These are phyloP conservation scores for Agrochola lota DNA, from an alignment of 2,888 invertebrate species.

Conservation along the genomic window DNA sequence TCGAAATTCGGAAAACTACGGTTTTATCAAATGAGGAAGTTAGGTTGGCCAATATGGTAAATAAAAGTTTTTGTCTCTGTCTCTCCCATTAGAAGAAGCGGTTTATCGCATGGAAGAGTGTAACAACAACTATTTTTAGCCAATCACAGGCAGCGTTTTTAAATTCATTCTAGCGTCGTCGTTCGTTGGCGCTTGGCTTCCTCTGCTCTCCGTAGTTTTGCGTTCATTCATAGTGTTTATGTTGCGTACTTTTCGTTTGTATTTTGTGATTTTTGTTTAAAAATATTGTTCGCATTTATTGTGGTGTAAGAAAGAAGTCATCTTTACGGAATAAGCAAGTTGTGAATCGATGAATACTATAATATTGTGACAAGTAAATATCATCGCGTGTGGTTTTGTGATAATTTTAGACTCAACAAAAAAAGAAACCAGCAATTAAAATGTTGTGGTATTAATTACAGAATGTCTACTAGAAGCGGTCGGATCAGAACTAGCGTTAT, in stretches of 20 bases:
- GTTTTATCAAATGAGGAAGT: constrained; percentile 24
- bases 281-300: constrained; percentile 24
- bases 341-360: constrained; percentile 65
- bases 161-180: constrained; percentile 85
- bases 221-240: constrained; percentile 72
- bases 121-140: constrained; percentile 77
- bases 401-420: constrained; percentile 80
- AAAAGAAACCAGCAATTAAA: constrained; percentile 56
- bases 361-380: constrained; percentile 73
- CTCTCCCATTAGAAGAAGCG: constrained; percentile 38
- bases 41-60: constrained; percentile 55
- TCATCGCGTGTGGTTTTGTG: constrained; percentile 82
- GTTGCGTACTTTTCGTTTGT: constrained; percentile 73
- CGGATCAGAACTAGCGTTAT: constrained; percentile 78
- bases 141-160: constrained; percentile 83
- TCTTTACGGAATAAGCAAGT: constrained; percentile 45
- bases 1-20: constrained; percentile 22
- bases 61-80: constrained; percentile 46
- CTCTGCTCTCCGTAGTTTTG: constrained; percentile 53
- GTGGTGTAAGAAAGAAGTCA: constrained; percentile 40
- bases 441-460: constrained; percentile 69
- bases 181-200: constrained; percentile 85
- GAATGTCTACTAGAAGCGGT: constrained; percentile 87
- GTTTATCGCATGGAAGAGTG: constrained; percentile 50
- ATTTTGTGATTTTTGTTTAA: constrained; percentile 63